phyloP scores from a whole-genome alignment of 2,888 invertebrate genomes.

The Ophioninae sp. region DNA sequence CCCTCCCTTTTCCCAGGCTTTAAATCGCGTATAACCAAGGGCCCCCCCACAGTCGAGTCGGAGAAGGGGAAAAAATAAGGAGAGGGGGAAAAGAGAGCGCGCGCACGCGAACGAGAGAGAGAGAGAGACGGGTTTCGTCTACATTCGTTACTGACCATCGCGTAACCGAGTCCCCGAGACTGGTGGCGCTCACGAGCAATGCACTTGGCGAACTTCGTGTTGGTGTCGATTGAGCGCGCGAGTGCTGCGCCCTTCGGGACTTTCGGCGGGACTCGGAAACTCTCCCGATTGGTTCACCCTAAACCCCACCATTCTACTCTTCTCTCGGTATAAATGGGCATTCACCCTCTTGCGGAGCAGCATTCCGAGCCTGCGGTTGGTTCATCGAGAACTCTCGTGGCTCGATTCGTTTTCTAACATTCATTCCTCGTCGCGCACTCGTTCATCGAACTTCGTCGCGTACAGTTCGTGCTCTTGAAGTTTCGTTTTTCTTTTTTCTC shows the following conservation, averaged over 20 bases:
- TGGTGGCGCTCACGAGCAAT: slow-evolving; percentile 33
- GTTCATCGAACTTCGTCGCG: slow-evolving; percentile 1
- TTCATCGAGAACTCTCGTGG: slow-evolving; percentile 51
- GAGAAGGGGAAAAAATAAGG: slow-evolving; percentile 2
- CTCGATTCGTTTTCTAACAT: slow-evolving; percentile 21
- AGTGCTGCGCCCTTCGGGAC: slow-evolving; percentile 63
- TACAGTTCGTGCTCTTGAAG: background rate
- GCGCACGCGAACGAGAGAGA: background rate
- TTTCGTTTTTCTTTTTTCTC: too few relatives aligned
- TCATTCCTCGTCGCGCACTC: slow-evolving; percentile 26
- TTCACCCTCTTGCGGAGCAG: slow-evolving; percentile 60
- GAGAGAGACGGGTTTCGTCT: slow-evolving; percentile 6
- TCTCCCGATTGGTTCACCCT: slow-evolving; percentile 68
- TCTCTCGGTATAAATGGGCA: slow-evolving; percentile 61
- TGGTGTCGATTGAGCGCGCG: slow-evolving; percentile 41
- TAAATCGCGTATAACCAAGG: slow-evolving; percentile 48
- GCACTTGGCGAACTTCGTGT: slow-evolving; percentile 38
- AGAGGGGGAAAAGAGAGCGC: background rate
- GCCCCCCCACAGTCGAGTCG: slow-evolving; percentile 61
- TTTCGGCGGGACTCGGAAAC: slow-evolving; percentile 72
- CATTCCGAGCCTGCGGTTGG: slow-evolving; percentile 62
- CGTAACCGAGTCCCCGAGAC: slow-evolving; percentile 30
- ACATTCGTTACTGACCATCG: slow-evolving; percentile 58
- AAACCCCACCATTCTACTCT: slow-evolving; percentile 63
- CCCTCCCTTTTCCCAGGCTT: slow-evolving; percentile 43